These are phyloP conservation scores for Oscheius onirici DNA, from an alignment of 2,888 invertebrate genomes.

Conservation along the genomic window DNA sequence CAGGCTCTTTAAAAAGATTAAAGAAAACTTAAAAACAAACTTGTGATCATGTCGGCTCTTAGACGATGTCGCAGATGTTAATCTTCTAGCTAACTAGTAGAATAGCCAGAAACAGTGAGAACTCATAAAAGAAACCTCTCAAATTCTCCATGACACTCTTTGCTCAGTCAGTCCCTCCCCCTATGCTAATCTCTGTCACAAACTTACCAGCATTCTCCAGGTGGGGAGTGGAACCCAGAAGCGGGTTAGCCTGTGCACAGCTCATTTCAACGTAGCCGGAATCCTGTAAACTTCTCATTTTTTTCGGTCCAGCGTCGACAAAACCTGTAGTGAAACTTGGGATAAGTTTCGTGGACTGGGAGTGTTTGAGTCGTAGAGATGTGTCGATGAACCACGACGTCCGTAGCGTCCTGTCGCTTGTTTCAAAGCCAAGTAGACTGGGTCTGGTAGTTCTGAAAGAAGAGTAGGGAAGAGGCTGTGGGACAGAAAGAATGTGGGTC, in stretches of 20 bases:
- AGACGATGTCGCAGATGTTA: too few species aligned
- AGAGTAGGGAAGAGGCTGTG: not conserved
- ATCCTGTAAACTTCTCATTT: slow-evolving; percentile 48
- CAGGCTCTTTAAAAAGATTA: too few species aligned
- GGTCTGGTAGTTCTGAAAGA: slow-evolving; percentile 49
- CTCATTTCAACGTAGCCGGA: slow-evolving; percentile 67
- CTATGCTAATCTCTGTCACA: not conserved
- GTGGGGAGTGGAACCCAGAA: slow-evolving; percentile 69
- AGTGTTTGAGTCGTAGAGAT: slow-evolving; percentile 63
- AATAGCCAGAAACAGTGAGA: too few species aligned
- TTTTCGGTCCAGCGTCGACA: not conserved
- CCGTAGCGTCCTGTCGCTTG: slow-evolving; percentile 68
- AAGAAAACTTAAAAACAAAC: too few species aligned
- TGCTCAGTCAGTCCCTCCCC: slow-evolving; percentile 12
- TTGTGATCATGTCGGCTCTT: too few species aligned
- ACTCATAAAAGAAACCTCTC: too few species aligned
- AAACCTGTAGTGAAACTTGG: slow-evolving; percentile 67
- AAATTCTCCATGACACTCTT: not conserved
- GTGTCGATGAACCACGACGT: slow-evolving; percentile 60
- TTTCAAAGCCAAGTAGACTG: slow-evolving; percentile 69
- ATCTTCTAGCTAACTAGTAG: too few species aligned
- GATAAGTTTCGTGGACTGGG: slow-evolving; percentile 70
- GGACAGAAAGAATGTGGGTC: too few species aligned
- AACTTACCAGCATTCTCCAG: slow-evolving; percentile 58
- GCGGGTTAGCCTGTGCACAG: slow-evolving; percentile 44